Evolutionary conservation across 2,113 vertebrate species (phyloP).

Genomic region (Leptosomus discolor): DNA sequence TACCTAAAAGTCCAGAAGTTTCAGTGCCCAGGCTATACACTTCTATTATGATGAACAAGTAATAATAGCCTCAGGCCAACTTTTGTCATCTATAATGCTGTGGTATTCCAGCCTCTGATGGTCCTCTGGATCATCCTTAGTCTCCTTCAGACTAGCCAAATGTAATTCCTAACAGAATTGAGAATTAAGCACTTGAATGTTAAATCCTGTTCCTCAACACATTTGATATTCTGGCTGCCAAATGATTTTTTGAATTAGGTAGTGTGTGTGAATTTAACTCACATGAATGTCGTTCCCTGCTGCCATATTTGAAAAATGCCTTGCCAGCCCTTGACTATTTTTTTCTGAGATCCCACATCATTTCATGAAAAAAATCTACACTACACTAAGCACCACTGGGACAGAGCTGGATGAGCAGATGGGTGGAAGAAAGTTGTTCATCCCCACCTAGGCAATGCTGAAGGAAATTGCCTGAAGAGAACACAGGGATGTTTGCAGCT

Average conservation of each 20-base stretch:
- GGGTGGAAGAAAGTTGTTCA: background rate
- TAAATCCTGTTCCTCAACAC: background rate
- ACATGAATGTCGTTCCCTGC: background rate
- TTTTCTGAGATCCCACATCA: background rate
- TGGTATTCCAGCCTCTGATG: background rate
- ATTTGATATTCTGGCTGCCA: background rate
- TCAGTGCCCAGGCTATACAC: rapidly evolving
- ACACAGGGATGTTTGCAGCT: background rate
- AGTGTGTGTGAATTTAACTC: background rate
- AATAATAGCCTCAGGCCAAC: background rate
- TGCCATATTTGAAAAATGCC: background rate
- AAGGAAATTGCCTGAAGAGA: background rate
- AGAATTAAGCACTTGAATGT: background rate
- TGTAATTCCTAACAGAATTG: background rate
- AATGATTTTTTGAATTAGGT: background rate
- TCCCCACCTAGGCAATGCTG: rapidly evolving
- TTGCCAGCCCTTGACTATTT: background rate
- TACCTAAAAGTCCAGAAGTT: background rate
- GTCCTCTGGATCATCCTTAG: background rate
- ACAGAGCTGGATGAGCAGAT: background rate
- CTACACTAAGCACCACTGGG: background rate
- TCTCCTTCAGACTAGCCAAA: background rate
- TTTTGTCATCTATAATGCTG: background rate
- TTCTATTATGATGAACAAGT: background rate
- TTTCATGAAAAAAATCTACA: background rate